These are phyloP conservation scores for Holcopasites calliopsidis DNA, from an alignment of 1,140 invertebrate genomes.

Conservation along the genomic window DNA sequence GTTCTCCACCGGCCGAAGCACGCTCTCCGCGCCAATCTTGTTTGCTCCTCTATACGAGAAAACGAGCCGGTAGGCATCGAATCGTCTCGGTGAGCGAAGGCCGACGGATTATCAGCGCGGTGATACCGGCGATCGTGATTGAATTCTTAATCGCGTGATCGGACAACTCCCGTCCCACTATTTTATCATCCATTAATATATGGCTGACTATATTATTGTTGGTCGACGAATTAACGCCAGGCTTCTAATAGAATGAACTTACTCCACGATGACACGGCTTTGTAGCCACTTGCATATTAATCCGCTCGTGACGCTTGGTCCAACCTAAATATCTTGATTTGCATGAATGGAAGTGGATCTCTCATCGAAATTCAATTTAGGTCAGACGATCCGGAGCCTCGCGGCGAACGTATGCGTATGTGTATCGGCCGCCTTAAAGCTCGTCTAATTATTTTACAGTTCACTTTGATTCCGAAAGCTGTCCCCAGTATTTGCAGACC, in stretches of 20 bases:
- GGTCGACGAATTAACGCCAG: background rate
- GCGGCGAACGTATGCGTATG: background rate
- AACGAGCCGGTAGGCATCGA: no score
- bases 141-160: no score
- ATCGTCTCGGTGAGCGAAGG: no score
- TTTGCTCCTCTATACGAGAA: no score
- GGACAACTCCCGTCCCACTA: no score
- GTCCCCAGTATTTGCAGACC: background rate
- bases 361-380: constrained; percentile 61
- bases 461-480: background rate
- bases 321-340: constrained; percentile 59
- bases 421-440: background rate
- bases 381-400: constrained; percentile 56
- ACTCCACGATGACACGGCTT: constrained; percentile 22
- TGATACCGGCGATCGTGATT: no score
- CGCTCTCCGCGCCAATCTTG: no score
- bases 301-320: constrained; percentile 29
- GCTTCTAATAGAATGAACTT: background rate
- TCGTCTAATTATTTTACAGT: constrained; percentile 1
- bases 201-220: constrained; percentile 11
- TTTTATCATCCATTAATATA: constrained; percentile 10
- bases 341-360: constrained; percentile 34
- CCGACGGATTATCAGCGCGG: no score
- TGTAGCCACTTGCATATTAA: constrained; percentile 38
- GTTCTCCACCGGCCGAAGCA: background rate